Conservation (phyloP, 2,113 vertebrate genomes). For the Beaufortia kweichowensis region DNA sequence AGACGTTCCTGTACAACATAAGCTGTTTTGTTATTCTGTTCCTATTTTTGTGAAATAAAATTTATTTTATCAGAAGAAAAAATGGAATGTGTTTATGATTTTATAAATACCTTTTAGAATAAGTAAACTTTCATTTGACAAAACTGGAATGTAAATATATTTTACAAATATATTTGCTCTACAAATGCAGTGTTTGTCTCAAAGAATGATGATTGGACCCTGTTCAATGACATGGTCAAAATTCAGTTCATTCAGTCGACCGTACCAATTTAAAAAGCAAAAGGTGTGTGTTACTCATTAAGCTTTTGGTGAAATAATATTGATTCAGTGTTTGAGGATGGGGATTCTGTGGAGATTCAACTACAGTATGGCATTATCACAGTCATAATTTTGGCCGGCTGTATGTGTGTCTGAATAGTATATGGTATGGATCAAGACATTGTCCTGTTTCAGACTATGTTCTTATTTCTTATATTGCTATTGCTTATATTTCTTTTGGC, state of each 20-base stretch:
- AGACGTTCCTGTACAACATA: constrained; percentile 65
- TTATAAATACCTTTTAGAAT: not conserved
- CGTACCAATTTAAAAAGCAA: not conserved
- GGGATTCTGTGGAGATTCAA: not conserved
- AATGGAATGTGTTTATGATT: not conserved
- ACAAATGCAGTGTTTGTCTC: too few species aligned
- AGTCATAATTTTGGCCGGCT: not conserved
- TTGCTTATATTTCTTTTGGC: too few species aligned
- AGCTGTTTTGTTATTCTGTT: constrained; percentile 69
- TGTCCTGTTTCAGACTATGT: not conserved
- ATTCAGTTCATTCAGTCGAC: not conserved
- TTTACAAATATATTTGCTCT: too few species aligned
- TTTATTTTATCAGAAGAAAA: constrained; percentile 73
- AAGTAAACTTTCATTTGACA: too few species aligned
- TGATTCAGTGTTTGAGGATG: constrained; percentile 16
- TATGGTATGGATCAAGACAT: not conserved
- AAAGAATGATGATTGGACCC: not conserved
- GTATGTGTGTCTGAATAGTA: not conserved
- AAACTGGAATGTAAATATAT: too few species aligned
- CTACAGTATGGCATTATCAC: not conserved
- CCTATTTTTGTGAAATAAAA: constrained; percentile 75
- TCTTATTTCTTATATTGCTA: too few species aligned
- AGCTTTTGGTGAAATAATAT: not conserved
- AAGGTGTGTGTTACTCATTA: not conserved
- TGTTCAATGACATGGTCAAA: not conserved